These are phyloP conservation scores for Perizoma affinitatum DNA, from an alignment of 2,888 invertebrate species.

Conservation along the genomic window DNA sequence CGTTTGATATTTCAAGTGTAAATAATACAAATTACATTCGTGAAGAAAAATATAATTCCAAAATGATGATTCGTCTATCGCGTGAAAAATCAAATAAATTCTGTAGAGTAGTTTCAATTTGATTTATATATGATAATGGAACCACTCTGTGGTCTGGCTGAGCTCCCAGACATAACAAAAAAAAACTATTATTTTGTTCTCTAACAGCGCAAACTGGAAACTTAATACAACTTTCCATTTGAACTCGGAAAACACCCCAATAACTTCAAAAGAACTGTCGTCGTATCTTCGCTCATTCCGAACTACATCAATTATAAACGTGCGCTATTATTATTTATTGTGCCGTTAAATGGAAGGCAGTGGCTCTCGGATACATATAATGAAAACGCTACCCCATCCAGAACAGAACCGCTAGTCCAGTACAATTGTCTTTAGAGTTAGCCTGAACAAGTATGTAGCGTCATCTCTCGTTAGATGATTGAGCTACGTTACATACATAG, in stretches of 20 bases:
- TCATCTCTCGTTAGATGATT: too few relatives aligned
- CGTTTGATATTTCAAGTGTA: too few relatives aligned
- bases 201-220: neutral
- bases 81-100: too few relatives aligned
- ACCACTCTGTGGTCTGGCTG: too few relatives aligned
- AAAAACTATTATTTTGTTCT: too few relatives aligned
- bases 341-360: conserved; percentile 18
- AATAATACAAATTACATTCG: too few relatives aligned
- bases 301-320: conserved; percentile 20
- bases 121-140: too few relatives aligned
- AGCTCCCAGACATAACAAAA: neutral
- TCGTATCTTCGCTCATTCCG: conserved; percentile 5
- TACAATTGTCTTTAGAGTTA: neutral
- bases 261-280: conserved; percentile 1
- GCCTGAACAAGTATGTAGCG: too few relatives aligned
- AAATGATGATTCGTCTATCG: too few relatives aligned
- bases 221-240: neutral
- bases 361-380: conserved; percentile 3
- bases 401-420: neutral
- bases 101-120: too few relatives aligned
- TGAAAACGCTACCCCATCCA: neutral
- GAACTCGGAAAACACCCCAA: conserved; percentile 1
- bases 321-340: conserved; percentile 19
- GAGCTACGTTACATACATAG: too few relatives aligned
- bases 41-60: too few relatives aligned